phyloP scores from a whole-genome alignment of 2,797 vertebrate species.

The Eurystomus glaucurus region DNA sequence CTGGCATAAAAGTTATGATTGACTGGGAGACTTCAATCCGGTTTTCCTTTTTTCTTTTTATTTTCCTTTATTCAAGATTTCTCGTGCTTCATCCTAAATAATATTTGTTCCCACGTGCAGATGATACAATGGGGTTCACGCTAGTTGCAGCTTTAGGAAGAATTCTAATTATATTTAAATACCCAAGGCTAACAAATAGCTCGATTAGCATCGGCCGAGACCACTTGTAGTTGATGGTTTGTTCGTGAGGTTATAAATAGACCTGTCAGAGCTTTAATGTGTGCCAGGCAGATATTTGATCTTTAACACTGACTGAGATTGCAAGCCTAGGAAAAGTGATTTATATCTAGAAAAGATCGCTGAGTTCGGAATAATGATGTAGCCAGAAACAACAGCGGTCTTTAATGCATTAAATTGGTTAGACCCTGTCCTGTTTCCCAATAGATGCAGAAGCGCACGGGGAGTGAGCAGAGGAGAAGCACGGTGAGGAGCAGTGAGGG shows the following conservation, averaged over 20 bases:
- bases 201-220: constrained; percentile 21
- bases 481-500: accelerated
- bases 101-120: not conserved
- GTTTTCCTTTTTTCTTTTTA: not conserved
- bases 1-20: not conserved
- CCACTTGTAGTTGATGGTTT: constrained; percentile 13
- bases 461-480: not conserved
- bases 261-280: not conserved
- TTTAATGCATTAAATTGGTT: not conserved
- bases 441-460: accelerated
- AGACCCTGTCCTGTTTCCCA: not conserved
- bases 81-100: not conserved
- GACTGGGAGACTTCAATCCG: not conserved
- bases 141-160: constrained; percentile 36
- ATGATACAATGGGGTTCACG: not conserved
- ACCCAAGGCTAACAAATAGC: constrained; percentile 56
- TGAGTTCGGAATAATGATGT: not conserved
- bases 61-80: not conserved
- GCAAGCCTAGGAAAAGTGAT: not conserved
- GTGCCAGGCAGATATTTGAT: not conserved
- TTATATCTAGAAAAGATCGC: not conserved
- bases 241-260: constrained; percentile 4
- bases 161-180: constrained; percentile 63
- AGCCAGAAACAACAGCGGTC: not conserved
- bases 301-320: not conserved